These are phyloP conservation scores for Orgyia antiqua DNA, from an alignment of 2,888 invertebrate genomes.

Conservation along the genomic window DNA sequence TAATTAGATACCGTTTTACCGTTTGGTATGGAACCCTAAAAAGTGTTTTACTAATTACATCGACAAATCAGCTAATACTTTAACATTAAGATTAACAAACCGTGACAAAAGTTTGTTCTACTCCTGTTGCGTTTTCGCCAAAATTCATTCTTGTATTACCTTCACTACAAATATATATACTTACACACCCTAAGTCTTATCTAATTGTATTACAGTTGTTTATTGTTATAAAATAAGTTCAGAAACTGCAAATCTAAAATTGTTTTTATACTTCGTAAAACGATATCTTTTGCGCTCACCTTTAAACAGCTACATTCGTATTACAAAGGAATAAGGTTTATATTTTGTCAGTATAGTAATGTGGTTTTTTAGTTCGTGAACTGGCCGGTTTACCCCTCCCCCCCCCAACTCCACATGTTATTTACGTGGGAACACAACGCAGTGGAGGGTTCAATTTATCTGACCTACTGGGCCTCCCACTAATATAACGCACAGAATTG, in stretches of 20 bases:
- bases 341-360: conserved; percentile 8
- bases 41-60: no score
- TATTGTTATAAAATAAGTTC: conserved; percentile 37
- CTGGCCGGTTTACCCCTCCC: conserved; percentile 46
- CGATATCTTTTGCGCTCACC: not conserved
- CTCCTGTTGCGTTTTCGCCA: conserved; percentile 66
- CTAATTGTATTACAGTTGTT: conserved; percentile 38
- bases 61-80: no score
- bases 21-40: no score
- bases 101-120: conserved; percentile 67
- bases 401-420: conserved; percentile 71
- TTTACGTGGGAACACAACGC: conserved; percentile 77
- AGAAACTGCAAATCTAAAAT: conserved; percentile 46
- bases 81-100: conserved; percentile 65
- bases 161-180: no score
- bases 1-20: no score
- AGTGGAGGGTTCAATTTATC: conserved; percentile 75
- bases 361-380: conserved; percentile 30
- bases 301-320: conserved; percentile 23
- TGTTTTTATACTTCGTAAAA: conserved; percentile 41
- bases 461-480: conserved; percentile 76
- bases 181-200: conserved; percentile 28
- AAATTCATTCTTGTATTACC: conserved; percentile 58
- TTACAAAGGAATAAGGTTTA: conserved; percentile 24
- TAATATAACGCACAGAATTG: conserved; percentile 67